A percentile compares a stretch with the other conserved stretches of the same genome.
Evolutionary conservation across 2,888 invertebrate species (phyloP).

Genomic region (Rotaria magnacalcarata): DNA sequence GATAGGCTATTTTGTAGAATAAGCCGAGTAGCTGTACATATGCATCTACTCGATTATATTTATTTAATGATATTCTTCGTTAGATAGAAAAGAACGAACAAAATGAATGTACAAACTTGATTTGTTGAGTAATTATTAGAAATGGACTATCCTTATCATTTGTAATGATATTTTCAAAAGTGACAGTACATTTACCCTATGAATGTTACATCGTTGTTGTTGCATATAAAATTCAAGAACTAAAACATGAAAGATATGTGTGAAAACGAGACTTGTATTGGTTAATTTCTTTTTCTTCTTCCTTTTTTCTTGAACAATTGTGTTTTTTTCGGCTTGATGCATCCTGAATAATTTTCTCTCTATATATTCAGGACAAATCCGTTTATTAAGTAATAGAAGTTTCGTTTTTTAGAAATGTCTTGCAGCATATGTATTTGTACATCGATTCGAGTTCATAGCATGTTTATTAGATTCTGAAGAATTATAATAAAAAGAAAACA

Average conservation of each 20-base stretch:
- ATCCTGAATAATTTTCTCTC: neutral
- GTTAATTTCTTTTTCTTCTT: neutral
- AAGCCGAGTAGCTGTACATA: neutral
- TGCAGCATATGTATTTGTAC: neutral
- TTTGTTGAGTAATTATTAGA: neutral
- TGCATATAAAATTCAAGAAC: neutral
- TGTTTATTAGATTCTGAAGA: neutral
- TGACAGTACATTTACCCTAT: too few relatives aligned
- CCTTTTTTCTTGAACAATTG: neutral
- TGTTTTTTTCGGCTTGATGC: neutral
- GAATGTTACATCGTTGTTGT: neutral
- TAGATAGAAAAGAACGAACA: neutral
- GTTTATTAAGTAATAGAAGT: too few relatives aligned
- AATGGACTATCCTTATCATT: neutral
- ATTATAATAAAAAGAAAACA: neutral
- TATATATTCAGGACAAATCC: too few relatives aligned
- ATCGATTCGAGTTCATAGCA: neutral
- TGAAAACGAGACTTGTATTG: neutral
- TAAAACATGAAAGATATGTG: neutral
- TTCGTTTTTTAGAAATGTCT: neutral
- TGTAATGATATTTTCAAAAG: too few relatives aligned
- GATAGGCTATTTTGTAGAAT: neutral
- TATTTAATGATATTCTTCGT: neutral
- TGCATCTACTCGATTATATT: neutral
- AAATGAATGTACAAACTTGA: too few relatives aligned